A percentile compares a stretch with the other conserved stretches of the same genome.
These are phyloP conservation scores for Trypoxylus dichotomus DNA, from an alignment of 1,140 invertebrate genomes.

Conservation along the genomic window DNA sequence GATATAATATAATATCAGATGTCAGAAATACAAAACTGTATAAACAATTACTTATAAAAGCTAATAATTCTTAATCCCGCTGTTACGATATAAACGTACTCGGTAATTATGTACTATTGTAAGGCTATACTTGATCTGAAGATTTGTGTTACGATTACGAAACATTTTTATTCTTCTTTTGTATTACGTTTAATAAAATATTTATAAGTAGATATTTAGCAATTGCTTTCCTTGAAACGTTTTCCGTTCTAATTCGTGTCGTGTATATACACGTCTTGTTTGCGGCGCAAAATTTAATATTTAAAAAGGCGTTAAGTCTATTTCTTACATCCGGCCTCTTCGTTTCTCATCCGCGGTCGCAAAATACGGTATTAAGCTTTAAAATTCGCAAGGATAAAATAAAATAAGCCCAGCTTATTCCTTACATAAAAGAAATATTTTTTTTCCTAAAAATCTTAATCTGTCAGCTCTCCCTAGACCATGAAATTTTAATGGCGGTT, in stretches of 20 bases:
- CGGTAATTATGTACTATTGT: too few relatives aligned
- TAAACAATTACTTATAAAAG: too few relatives aligned
- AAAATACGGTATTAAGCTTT: background rate
- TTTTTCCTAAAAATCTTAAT: conserved; percentile 19
- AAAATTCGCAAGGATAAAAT: background rate
- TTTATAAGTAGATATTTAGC: background rate
- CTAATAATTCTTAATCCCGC: too few relatives aligned
- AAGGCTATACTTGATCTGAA: too few relatives aligned
- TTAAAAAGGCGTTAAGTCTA: background rate
- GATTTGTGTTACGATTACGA: too few relatives aligned
- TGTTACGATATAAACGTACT: too few relatives aligned
- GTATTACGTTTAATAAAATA: background rate
- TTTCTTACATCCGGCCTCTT: background rate
- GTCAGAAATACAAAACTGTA: too few relatives aligned
- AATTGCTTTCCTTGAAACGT: background rate
- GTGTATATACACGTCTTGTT: background rate
- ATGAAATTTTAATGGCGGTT: conserved; percentile 25
- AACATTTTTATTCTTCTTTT: too few relatives aligned
- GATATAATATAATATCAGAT: too few relatives aligned
- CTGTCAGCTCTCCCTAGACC: conserved; percentile 15
- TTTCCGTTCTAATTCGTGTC: background rate
- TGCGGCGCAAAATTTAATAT: background rate
- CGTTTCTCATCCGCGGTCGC: background rate
- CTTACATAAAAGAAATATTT: background rate
- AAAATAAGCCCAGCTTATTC: background rate